Base-by-base conservation (phyloP, 2,797 vertebrate species). In the Triplophysa yarkandensis region DNA sequence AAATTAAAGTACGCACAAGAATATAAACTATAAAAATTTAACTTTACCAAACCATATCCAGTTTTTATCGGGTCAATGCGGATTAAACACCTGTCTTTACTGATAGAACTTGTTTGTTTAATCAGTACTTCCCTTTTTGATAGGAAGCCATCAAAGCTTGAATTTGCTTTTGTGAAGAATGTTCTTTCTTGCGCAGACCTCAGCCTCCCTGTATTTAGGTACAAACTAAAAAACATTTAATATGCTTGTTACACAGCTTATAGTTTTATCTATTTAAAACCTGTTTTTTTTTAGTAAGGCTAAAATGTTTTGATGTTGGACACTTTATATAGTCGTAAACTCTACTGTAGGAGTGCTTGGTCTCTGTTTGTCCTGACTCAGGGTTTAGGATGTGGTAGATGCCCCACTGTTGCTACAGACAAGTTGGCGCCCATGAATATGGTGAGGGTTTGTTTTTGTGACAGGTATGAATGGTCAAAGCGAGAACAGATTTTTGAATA, bases 311-410 rank as follows among this genome's bases (percentile, higher is more conserved):
- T 75, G 57, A 55, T 61, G 41, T 34, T 63, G 19, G 57, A 44
- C 72, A 81, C 25, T 79, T 76, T 80, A 77, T 84, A 85, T 76
- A 75, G 74, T 64, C 68, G 28, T 57, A 60, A 69, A 78, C 60
- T 72, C 55, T 21, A 54, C 63, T 44, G 46, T n/a, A 58, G 17
- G 34, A 6, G 36, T 71, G 16, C 54, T 68, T 32, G 61, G 39
- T 6, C 27, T 50, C 68, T 69, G 81, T 85, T 86, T 82, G 65
- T 80, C 60, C 77, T 83, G 79, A 77, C 69, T 44, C 52, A 7
- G 16, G 17, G 55, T 28, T 73, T n/a, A 43, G 46, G 52, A 75
- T 69, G 69, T 67, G 67, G 70, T 63, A 5, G 60, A 64, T 54
- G 76, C 62, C 62, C 66, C 30, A 43, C 74, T 68, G 74, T 68